Evolutionary conservation across 1,140 invertebrate species (phyloP), one percentile per base, ranked within the genome.

Genomic region (Heliothis virescens): DNA sequence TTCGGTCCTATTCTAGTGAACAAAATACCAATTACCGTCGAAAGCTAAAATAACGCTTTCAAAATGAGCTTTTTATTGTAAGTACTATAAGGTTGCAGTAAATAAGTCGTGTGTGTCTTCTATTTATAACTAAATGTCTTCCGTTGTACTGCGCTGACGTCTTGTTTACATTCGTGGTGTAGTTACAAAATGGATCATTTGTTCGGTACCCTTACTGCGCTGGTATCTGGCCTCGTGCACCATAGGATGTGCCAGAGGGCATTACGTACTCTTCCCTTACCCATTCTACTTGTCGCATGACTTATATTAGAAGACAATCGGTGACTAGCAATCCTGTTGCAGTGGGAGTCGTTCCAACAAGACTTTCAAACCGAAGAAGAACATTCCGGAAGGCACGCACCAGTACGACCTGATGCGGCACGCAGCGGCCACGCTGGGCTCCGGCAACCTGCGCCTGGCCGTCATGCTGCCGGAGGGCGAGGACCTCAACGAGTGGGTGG

Each of bases 341-440:
- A 97, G 96, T 95, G 98, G 98, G 90, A 97, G 97, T 94, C 96
- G 98, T 88, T 98, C 98, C 79, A 98, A 98, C 67, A 99, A 99
- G 95, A 99, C 99, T 60, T 99, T 99, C 92, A 99, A 99, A 94
- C 99, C 99, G 81, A 99, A 99, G 95, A 99, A 99, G 93, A 99
- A 99, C 95, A 99, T 99, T 90, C 99, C 99, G 4, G 99, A 99
- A 95, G 99, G 99, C 60, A 99, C 98, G 11, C 98, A 99, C 96
- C 99, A 99, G 91, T 99, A 99, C 98, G 99, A 99, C 92, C 95
- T 99, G 90, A 99, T 99, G 98, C 99, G 99, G 96, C 99, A 99
- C 96, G 99, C 99, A 29, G 99, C 99, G 21, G 98, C 99, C 16
- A 99, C 99, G 0, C 95, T 99, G 57, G 99, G 99, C 18, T 99